Percentiles rank a stretch among this genome's conserved stretches.
Evolutionary conservation across 2,113 vertebrate species (phyloP).

Genomic region (Brachyistius frenatus): DNA sequence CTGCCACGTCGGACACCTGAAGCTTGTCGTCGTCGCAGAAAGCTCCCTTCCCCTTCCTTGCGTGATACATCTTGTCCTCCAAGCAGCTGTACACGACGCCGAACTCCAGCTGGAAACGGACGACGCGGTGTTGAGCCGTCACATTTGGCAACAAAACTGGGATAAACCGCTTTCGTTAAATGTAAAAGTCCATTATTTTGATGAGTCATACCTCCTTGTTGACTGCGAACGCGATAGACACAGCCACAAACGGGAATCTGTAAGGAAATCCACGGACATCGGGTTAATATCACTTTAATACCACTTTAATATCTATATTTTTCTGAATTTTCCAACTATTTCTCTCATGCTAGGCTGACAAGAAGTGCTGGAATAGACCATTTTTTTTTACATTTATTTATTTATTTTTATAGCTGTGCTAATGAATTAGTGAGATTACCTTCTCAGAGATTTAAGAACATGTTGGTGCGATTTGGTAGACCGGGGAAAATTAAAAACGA

Average conservation of each 20-base stretch:
- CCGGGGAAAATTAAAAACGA: no score
- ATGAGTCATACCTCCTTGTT: conserved; percentile 88
- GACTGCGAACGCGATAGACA: conserved; percentile 96
- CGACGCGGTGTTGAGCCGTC: neutral
- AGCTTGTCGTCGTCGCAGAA: conserved; percentile 91
- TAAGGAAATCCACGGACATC: neutral
- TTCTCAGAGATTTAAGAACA: no score
- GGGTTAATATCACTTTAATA: no score
- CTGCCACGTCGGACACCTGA: conserved; percentile 90
- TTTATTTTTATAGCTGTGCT: neutral
- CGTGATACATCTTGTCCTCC: conserved; percentile 97
- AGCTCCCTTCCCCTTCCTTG: conserved; percentile 90
- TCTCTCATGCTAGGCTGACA: neutral
- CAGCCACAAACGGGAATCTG: conserved; percentile 95
- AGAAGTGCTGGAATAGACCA: neutral
- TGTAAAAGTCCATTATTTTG: neutral
- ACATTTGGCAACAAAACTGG: no score
- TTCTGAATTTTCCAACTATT: neutral
- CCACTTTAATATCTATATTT: no score
- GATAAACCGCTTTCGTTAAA: neutral
- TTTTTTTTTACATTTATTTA: neutral
- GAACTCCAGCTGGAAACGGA: conserved; percentile 89
- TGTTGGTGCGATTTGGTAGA: no score
- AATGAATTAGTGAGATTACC: no score
- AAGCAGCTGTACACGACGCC: conserved; percentile 96